Base-by-base conservation (phyloP, 2,113 vertebrate genomes). In the Choloepus hoffmanni region DNA sequence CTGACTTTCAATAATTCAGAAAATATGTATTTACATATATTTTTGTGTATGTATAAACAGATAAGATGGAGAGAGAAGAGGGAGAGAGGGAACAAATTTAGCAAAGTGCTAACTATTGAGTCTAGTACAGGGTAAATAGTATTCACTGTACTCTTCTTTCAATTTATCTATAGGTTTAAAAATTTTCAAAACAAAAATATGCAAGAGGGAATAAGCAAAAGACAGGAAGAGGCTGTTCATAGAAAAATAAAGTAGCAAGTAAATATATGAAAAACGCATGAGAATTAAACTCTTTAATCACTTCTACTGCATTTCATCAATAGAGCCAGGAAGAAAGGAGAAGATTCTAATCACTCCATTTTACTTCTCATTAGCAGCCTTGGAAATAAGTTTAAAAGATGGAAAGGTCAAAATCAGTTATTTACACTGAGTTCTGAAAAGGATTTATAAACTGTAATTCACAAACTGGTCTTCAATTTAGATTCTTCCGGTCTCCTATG, bases 331-430 rank as follows among this genome's bases (percentile, higher is more conserved):
- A 82, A 96, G 23, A 40, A 95, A 84, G 24, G 67, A 63, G 23
- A 97, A 86, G 58, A 93, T 77, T 11, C 79, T 76, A 84, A 73
- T 96, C 55, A 79, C 50, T 93, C 13, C 14, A 90, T 88, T 95
- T 90, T 53, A 85, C 33, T 90, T 67, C 63, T 62, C 65, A 70
- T 62, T 81, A 94, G 60, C 14, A 89, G 53, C 77, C 85, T 24
- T 92, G 3, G n/a, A 85, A 92, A 91, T 89, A 58, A 10, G 30
- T 70, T 85, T 63, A 68, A 82, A 85, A 86, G 53, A 77, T 90
- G 18, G 86, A 83, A 86, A 92, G 19, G 40, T 88, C n/a, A 91
- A 91, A 93, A 93, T 36, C 36, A 36, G 36, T 36, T 36, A 88
- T 74, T 79, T 76, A 85, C 58, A 88, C 8, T 91, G 30, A 78